A percentile compares a stretch with the other conserved stretches of the same genome.
Conservation (phyloP, 1,140 invertebrate species). For the Trissolcus basalis region DNA sequence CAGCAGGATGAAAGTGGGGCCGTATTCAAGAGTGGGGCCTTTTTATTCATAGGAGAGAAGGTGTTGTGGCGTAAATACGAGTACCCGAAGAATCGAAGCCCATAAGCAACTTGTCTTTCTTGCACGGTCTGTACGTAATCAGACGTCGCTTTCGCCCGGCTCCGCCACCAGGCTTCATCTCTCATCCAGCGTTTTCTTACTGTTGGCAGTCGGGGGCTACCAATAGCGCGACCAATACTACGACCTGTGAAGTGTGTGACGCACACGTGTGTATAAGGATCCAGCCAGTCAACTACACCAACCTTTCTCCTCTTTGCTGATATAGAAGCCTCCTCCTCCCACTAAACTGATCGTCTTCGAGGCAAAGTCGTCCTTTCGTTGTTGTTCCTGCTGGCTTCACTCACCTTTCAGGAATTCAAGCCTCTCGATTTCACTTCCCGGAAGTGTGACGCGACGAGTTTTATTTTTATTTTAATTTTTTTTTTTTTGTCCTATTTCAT, state of each 20-base stretch:
- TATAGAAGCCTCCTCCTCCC: slow-evolving; percentile 30
- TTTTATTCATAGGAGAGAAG: slow-evolving; percentile 50
- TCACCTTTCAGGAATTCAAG: slow-evolving; percentile 49
- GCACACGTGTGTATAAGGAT: slow-evolving; percentile 5
- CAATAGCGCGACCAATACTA: slow-evolving; percentile 6
- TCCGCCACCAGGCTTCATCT: slow-evolving; percentile 5
- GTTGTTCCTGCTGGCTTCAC: slow-evolving; percentile 39
- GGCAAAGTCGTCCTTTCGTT: slow-evolving; percentile 46
- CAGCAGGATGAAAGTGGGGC: slow-evolving; percentile 26
- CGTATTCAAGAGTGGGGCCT: slow-evolving; percentile 47
- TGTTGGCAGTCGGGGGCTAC: background rate
- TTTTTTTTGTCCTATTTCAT: background rate
- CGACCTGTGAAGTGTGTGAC: slow-evolving; percentile 14
- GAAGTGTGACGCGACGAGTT: slow-evolving; percentile 46
- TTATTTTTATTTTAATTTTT: slow-evolving; percentile 1
- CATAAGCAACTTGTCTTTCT: slow-evolving; percentile 60
- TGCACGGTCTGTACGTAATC: slow-evolving; percentile 35
- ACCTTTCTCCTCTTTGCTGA: slow-evolving; percentile 44
- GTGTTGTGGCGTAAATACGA: slow-evolving; percentile 52
- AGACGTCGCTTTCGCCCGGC: slow-evolving; percentile 35
- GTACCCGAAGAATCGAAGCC: slow-evolving; percentile 29
- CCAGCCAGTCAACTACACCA: slow-evolving; percentile 10
- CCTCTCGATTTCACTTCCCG: slow-evolving; percentile 60
- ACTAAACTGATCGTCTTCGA: slow-evolving; percentile 42
- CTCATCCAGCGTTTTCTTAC: slow-evolving; percentile 3